Percentiles rank a stretch among this genome's conserved stretches.
phyloP scores from a whole-genome alignment of 2,113 vertebrate genomes.

The Pogona vitticeps region DNA sequence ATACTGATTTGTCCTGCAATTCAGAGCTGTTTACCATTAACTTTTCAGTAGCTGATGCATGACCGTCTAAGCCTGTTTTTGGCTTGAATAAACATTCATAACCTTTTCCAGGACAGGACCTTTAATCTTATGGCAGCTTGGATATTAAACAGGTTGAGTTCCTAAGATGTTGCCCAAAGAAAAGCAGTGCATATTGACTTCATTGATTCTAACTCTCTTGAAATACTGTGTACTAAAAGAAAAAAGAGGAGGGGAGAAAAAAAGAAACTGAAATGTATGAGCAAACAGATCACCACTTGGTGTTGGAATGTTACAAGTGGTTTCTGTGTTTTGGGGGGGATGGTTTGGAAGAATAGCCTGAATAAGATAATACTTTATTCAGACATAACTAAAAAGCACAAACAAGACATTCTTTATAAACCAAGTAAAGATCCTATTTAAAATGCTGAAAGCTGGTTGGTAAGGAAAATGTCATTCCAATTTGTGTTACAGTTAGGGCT shows the following conservation, averaged over 20 bases:
- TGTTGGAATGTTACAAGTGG: not conserved
- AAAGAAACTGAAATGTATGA: conserved; percentile 1
- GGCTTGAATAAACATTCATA: conserved; percentile 30
- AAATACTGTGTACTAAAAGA: conserved; percentile 12
- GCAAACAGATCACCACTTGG: not conserved
- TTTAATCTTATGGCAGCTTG: not conserved
- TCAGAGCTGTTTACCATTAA: conserved; percentile 47
- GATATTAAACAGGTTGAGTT: not conserved
- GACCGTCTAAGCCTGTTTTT: conserved; percentile 24
- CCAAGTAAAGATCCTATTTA: not conserved
- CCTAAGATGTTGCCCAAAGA: not conserved
- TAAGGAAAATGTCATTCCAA: not conserved
- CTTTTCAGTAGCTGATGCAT: conserved; percentile 30
- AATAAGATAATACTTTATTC: not conserved
- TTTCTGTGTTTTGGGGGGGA: not conserved
- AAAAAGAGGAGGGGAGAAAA: not conserved
- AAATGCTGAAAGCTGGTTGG: not conserved
- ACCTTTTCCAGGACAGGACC: not conserved
- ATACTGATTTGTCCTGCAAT: conserved; percentile 42
- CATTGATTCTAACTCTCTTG: conserved; percentile 20
- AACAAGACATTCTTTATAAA: not conserved
- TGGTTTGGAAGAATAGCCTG: not conserved
- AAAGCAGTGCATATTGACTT: not conserved
- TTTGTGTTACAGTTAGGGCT: not conserved
- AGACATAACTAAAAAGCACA: not conserved